Base-by-base conservation (phyloP, 1,140 invertebrate genomes). In the Drosophila hydei region DNA sequence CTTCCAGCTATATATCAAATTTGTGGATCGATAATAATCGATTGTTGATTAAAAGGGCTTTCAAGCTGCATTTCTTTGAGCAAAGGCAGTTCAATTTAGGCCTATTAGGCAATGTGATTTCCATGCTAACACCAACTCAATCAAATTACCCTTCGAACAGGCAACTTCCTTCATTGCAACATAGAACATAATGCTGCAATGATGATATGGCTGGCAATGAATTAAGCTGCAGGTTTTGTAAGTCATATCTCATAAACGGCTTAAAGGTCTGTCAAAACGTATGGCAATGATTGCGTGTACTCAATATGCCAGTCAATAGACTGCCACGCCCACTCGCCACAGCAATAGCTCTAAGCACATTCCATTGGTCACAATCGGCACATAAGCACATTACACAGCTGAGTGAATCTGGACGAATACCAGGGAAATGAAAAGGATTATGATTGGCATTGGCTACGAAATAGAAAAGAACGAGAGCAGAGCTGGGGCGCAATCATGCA, bases 381-480 rank as follows among this genome's bases (percentile, higher is more conserved):
- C 40, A 60, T 60, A 60, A 60, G 56, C 56, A 60, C 56, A 43
- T 60, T 47, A 16, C 12, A 60, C 18, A 25, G 16, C 12, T 7
- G 38, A 45, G n/a, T 42, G 21, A n/a, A 18, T 0, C n/a, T 45
- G 14, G 11, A 45, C 54, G 54, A 9, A 58, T 58, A 8, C 3
- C 1, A n/a, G 23, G 16, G 23, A 27, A 18, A 42, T 25, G 21
- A 4, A 38, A 18, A 19, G 64, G 56, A 68, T 68, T 61, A 68
- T 61, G 56, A 68, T 68, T 68, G 64, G 50, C 64, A 68, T 68
- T 68, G 64, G 27, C 47, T 40, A 8, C 18, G 16, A 3, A 14
- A 19, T 16, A 18, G 14, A 6, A 3, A 9, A 9, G 43, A 12
- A 19, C 8, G 9, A 1, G 42, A 18, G 16, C 7, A 18, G 40